phyloP scores from a whole-genome alignment of 2,797 vertebrate genomes.

The Lemur catta region DNA sequence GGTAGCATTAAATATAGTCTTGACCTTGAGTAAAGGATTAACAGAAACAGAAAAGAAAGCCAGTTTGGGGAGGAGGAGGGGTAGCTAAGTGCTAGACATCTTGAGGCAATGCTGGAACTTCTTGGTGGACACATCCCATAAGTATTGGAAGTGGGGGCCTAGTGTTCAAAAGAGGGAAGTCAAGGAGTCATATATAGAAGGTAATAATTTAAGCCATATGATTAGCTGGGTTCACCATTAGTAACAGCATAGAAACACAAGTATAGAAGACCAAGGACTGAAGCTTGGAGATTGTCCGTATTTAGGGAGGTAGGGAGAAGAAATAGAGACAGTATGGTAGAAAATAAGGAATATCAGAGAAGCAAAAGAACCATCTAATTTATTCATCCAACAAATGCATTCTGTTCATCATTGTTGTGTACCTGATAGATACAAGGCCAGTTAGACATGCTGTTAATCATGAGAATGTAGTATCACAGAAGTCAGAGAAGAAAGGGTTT shows the following conservation, averaged over 20 bases:
- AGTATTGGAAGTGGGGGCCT: neutral
- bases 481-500: neutral
- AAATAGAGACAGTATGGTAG: neutral
- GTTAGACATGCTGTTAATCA: neutral
- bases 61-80: neutral
- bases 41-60: neutral
- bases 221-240: neutral
- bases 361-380: neutral
- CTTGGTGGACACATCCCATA: neutral
- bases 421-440: neutral
- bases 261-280: neutral
- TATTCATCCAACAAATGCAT: neutral
- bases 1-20: neutral
- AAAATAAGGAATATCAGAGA: conserved; percentile 6
- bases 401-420: neutral
- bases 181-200: neutral
- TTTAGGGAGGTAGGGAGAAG: neutral
- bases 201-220: neutral
- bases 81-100: neutral
- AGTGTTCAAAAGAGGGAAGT: neutral
- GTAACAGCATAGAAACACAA: neutral
- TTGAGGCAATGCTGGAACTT: neutral
- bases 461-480: neutral
- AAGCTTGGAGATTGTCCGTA: neutral
- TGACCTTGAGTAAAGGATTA: neutral